Conservation (phyloP, 2,888 invertebrate species). For the Rhorus exstirpatorius region DNA sequence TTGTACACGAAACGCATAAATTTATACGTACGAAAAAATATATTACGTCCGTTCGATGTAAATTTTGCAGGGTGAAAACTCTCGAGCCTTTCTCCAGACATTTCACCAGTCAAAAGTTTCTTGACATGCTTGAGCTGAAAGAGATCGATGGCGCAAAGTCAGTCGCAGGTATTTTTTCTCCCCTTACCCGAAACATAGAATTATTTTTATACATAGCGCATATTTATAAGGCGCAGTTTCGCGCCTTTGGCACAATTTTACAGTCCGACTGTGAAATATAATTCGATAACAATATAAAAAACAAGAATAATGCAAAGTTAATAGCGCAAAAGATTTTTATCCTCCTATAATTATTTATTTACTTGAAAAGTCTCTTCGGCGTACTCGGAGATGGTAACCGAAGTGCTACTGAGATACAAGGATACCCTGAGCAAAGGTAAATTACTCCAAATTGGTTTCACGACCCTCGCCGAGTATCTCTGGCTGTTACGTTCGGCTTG, state of each 20-base stretch:
- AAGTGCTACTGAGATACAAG: constrained; percentile 92
- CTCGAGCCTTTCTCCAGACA: constrained; percentile 96
- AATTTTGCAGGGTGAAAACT: constrained; percentile 90
- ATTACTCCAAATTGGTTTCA: constrained; percentile 93
- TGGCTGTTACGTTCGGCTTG: constrained; percentile 95
- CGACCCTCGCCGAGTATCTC: constrained; percentile 96
- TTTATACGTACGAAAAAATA: too few species aligned
- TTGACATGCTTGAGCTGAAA: constrained; percentile 92
- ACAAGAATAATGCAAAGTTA: not conserved
- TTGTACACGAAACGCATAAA: too few species aligned
- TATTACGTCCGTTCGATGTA: too few species aligned
- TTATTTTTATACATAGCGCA: not conserved
- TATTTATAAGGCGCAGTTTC: too few species aligned
- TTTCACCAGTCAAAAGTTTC: constrained; percentile 92
- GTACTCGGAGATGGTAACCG: constrained; percentile 91
- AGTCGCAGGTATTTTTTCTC: constrained; percentile 87
- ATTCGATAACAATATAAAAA: not conserved
- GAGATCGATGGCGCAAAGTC: constrained; percentile 89
- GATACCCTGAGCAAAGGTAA: constrained; percentile 91
- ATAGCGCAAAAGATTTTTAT: not conserved
- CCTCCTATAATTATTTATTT: constrained; percentile 43
- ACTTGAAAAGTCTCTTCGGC: constrained; percentile 89
- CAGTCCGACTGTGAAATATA: not conserved
- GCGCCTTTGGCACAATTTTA: too few species aligned
- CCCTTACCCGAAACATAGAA: too few species aligned